A percentile compares a stretch with the other conserved stretches of the same genome.
phyloP scores from a whole-genome alignment of 1,140 invertebrate species.

The Papilio polyxenes region DNA sequence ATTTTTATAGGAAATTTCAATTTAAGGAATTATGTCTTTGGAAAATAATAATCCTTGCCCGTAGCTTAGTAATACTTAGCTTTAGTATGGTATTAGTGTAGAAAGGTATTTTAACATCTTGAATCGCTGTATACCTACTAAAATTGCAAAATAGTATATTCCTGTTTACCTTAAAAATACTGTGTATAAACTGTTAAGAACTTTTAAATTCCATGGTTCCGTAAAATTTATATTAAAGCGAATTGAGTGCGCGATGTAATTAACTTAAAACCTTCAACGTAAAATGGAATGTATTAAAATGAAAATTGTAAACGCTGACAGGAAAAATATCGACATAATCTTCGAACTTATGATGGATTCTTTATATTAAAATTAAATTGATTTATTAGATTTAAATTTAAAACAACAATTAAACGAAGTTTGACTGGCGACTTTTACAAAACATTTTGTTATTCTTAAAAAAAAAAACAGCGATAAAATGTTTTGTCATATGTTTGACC shows the following conservation, averaged over 20 bases:
- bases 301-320: constrained; percentile 11
- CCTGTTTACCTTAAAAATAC: not conserved
- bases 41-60: no score
- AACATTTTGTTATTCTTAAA: not conserved
- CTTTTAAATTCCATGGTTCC: not conserved
- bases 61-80: not conserved
- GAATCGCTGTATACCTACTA: no score
- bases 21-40: no score
- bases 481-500: no score
- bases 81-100: not conserved
- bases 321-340: not conserved
- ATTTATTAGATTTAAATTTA: no score
- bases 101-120: no score
- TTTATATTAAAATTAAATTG: not conserved
- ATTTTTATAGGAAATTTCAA: no score
- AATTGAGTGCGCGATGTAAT: constrained; percentile 6
- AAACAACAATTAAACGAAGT: no score
- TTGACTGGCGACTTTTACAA: not conserved
- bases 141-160: no score
- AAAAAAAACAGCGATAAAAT: no score
- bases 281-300: not conserved
- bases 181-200: not conserved
- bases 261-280: constrained; percentile 19
- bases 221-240: constrained; percentile 3
- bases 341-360: not conserved